Base-by-base conservation (phyloP, 2,797 vertebrate species). In the Fratercula arctica region DNA sequence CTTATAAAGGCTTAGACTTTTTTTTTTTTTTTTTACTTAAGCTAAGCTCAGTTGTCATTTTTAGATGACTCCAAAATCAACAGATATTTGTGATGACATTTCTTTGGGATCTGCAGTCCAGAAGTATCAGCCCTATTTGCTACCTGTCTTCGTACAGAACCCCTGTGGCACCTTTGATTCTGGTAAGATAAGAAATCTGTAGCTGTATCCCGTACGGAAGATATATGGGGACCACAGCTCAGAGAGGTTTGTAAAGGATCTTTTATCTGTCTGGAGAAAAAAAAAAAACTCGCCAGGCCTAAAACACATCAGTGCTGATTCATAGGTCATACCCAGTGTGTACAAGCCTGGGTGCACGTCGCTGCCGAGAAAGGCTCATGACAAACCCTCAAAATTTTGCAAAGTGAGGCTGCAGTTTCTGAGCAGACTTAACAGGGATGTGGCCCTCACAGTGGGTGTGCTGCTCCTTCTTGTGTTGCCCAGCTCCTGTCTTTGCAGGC, bases 381-480 rank as follows among this genome's bases (percentile, higher is more conserved):
- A 4, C 26, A 68, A 83, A 53, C 8, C 23, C 41, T 72, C n/a
- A 41, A 80, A 45, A 28, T 4, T 85, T 72, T 86, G 37, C 31
- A 18, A 94, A 81, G 39, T 23, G 11, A 80, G 41, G 29, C 3
- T 46, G 45, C 21, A 24, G 3, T 35, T 87, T 93, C 87, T 68
- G 56, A 78, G 10, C 12, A 64, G 20, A 6, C 3, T 54, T 80
- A 43, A 18, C 11, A 31, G 35, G 35, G 29, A 59, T 10, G 2
- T 9, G 21, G 29, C 29, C 18, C 41, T 68, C 37, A 2, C 59
- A 48, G 29, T 3, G 8, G 68, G 12, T 29, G 21, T 14, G 26
- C 41, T 31, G 3, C 37, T 76, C 3, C 2, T 37, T 60, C 50
- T 50, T 0, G 0, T 3, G 23, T 15, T 43, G n/a, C 26, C 39